These are phyloP conservation scores for Coreoperca whiteheadi DNA, from an alignment of 2,113 vertebrate species.

Conservation along the genomic window DNA sequence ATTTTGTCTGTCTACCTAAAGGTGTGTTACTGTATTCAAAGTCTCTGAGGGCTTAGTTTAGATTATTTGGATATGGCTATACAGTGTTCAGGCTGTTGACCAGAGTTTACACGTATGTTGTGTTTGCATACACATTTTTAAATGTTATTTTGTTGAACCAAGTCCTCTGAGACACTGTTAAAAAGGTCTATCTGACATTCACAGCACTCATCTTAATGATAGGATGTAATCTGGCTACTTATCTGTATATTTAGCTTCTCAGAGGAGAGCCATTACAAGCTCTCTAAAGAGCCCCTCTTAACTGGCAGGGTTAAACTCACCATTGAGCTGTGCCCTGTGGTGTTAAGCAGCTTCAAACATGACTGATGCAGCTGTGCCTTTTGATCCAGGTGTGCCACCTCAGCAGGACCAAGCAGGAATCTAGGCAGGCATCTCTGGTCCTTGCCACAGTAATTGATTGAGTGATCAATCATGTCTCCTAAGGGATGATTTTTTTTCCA, in stretches of 20 bases:
- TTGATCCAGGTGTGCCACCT: slow-evolving; percentile 63
- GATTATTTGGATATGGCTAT: background rate
- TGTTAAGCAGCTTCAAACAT: slow-evolving; percentile 63
- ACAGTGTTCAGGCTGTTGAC: background rate
- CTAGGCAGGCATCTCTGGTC: slow-evolving; percentile 32
- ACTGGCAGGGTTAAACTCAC: slow-evolving; percentile 59
- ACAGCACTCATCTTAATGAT: slow-evolving; percentile 43
- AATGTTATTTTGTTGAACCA: background rate
- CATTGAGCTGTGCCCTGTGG: slow-evolving; percentile 51
- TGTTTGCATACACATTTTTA: slow-evolving; percentile 29
- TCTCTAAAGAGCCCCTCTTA: slow-evolving; percentile 31
- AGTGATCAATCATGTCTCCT: slow-evolving; percentile 49
- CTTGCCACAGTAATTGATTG: slow-evolving; percentile 53
- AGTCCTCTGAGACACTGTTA: background rate
- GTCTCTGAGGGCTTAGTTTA: background rate
- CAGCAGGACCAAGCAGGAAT: slow-evolving; percentile 33
- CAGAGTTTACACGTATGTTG: background rate
- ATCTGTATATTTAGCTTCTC: slow-evolving; percentile 58
- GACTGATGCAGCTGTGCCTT: slow-evolving; percentile 60
- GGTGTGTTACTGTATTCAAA: background rate
- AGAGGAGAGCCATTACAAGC: slow-evolving; percentile 47
- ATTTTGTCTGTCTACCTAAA: slow-evolving; percentile 5
- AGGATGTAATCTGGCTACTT: slow-evolving; percentile 57
- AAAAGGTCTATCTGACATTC: slow-evolving; percentile 33
- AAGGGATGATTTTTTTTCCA: slow-evolving; percentile 36